Evolutionary conservation across 2,113 vertebrate species (phyloP).

Genomic region (Mesoclemmys tuberculata): DNA sequence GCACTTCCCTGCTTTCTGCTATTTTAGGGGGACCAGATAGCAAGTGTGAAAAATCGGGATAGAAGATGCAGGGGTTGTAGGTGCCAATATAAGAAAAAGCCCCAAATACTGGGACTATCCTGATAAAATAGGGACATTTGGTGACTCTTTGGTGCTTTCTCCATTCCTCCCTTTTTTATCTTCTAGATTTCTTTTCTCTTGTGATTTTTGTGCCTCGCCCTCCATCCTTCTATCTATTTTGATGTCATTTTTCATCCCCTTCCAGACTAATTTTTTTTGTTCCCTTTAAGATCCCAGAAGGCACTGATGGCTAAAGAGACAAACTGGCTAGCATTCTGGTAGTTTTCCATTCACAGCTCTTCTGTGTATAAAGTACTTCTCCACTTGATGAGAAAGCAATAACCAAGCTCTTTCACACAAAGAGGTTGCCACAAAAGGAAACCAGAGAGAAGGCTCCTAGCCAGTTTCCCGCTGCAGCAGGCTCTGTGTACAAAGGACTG

Average conservation of each 20-base stretch:
- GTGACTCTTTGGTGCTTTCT: background rate
- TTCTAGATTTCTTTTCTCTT: constrained; percentile 23
- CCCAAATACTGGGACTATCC: no score
- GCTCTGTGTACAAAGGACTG: background rate
- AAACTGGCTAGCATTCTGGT: constrained; percentile 61
- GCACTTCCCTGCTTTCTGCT: background rate
- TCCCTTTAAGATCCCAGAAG: constrained; percentile 52
- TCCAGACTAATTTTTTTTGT: constrained; percentile 22
- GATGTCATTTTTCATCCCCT: constrained; percentile 36
- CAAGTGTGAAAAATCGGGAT: no score
- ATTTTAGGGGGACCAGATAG: background rate
- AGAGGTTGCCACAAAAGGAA: constrained; percentile 52
- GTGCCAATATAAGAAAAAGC: no score
- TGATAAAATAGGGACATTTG: no score
- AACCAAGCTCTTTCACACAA: constrained; percentile 63
- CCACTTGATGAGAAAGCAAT: constrained; percentile 67
- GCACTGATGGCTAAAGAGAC: constrained; percentile 44
- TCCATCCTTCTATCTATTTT: constrained; percentile 60
- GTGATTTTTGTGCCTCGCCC: background rate
- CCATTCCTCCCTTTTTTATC: constrained; percentile 19
- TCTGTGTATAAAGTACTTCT: constrained; percentile 60
- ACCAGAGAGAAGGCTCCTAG: constrained; percentile 43
- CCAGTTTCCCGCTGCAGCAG: constrained; percentile 38
- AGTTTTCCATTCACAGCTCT: constrained; percentile 63
- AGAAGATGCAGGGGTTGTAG: no score